Base-by-base conservation (phyloP, 2,888 invertebrate genomes). In the Graphium colonna region DNA sequence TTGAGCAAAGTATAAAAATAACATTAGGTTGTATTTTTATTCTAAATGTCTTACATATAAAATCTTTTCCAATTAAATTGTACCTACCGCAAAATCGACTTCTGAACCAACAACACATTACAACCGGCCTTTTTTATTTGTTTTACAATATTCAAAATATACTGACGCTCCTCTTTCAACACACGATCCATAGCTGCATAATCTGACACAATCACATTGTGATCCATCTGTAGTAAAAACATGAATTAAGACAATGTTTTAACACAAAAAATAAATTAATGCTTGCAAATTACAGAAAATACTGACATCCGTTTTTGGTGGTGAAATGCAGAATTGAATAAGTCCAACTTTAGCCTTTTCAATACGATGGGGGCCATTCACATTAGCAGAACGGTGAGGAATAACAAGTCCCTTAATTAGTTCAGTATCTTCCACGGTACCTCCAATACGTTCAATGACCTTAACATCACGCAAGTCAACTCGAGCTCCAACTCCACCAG, bases 121-220 rank as follows among this genome's bases (percentile, higher is more conserved):
- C 99, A 99, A 1, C 99, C 99, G 55, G 97, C 93, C 75, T 98
- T 99, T 84, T 99, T 99, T 62, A 99, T 97, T 82, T 98, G 97
- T 81, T 99, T 99, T 3, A 98, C 97, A 72, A 99, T 98, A 74
- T 99, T 98, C 53, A 99, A 91, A 68, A 99, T 98, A 81, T 99
- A 99, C 50, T 97, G 93, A 49, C 99, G 94, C 82, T 99, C 99
- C 81, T 99, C 99, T 75, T 98, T 96, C 56, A 99, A 83, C 0
- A 99, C 97, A 55, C 99, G 93, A 82, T 99, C 99, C 99, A 99
- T 99, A 47, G 98, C 98, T n/a, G 98, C 94, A 81, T 99, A 99
- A 81, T 99, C 99, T 0, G 98, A 97, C 16, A 99, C 97, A 67
- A 99, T 93, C 1, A 97, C 95, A 76, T 95, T 97, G 86, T 97